Evolutionary conservation across 2,113 vertebrate genomes (phyloP), one percentile per base, ranked within the genome.

Genomic region (Pygoscelis adeliae): DNA sequence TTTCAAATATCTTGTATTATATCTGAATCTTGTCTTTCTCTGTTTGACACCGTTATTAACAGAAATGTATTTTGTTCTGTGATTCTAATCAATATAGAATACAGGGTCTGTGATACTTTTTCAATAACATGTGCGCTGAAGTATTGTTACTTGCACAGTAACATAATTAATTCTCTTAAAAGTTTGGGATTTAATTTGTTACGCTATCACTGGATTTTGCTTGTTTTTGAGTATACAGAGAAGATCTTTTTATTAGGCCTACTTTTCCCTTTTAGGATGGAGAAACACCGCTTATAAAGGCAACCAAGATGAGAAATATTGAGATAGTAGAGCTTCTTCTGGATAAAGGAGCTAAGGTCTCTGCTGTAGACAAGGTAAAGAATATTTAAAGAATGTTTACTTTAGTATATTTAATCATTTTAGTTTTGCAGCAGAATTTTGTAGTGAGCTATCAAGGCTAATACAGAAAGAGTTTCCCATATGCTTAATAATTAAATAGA

Each of bases 271-370:
- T 96, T 67, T 87, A 99, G 99, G 99, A 99, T 18, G 99, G 99
- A 38, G 99, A 99, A 96, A 99, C 99, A 13, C 99, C 99, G 0
- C 99, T 99, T 72, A 99, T 99, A 96, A 99, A 99, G 98, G 99
- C 99, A 58, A 99, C 99, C 67, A 99, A 99, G 97, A 99, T 99
- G 99, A 99, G 99, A 96, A 99, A 99, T 91, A 99, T 99, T 92
- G 99, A 99, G 92, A 99, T 99, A 52, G 99, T 99, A 59, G 99
- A 99, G 93, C 99, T 99, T 32, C 98, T 99, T 92, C 98, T 99
- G 73, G 99, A 99, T 96, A 99, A 99, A 98, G 99, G 99, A 80
- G 99, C 99, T 25, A 99, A 99, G 63, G 99, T 99, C 85, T 99
- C 99, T 81, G 99, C 99, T 34, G 93, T 99, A 59, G 99, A 99